Base-by-base conservation (phyloP, 2,797 vertebrate species). In the Picus viridis region DNA sequence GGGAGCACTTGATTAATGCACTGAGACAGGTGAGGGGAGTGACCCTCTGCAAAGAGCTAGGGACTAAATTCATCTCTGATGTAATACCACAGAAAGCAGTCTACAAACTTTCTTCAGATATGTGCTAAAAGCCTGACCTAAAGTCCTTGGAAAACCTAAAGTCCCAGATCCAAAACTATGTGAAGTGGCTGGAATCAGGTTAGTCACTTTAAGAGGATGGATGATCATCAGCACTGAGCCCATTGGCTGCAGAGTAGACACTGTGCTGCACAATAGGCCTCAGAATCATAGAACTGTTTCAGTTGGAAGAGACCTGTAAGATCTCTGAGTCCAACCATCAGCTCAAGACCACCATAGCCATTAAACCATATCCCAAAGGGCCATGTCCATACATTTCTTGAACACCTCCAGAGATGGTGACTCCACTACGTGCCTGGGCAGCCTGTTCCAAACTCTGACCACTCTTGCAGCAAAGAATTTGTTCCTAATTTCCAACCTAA, bases 1-100 rank as follows among this genome's bases (percentile, higher is more conserved):
- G 62, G 80, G 77, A 93, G 3, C 72, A 14, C 83, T 93, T 95
- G 93, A 94, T 95, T 95, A 95, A 94, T 95, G 85, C 83, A 19
- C 32, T 39, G 77, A 89, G 72, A 57, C 85, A 94, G 87, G 93
- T 93, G 83, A 92, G 77, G 59, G 74, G 74, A 92, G 39, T 81
- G 85, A 92, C 80, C 76, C 89, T 68, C 61, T 89, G 90, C 90
- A 91, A 89, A 86, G 89, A 95, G 49, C 71, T 73, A 5, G 2
- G 68, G 61, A 27, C 85, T 92, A 51, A 84, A 95, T 91, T 88
- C 34, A 53, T 78, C 73, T 91, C 1, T 0, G 61, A 61, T 75
- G 70, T 47, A 73, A 68, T 76, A 80, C 82, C 79, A 70, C 0
- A 22, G 65, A 75, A 76, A 79, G 69, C n/a, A 34, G 36, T 79